A percentile compares a stretch with the other conserved stretches of the same genome.
Conservation (phyloP, 2,113 vertebrate species). For the Dicaeum eximium region DNA sequence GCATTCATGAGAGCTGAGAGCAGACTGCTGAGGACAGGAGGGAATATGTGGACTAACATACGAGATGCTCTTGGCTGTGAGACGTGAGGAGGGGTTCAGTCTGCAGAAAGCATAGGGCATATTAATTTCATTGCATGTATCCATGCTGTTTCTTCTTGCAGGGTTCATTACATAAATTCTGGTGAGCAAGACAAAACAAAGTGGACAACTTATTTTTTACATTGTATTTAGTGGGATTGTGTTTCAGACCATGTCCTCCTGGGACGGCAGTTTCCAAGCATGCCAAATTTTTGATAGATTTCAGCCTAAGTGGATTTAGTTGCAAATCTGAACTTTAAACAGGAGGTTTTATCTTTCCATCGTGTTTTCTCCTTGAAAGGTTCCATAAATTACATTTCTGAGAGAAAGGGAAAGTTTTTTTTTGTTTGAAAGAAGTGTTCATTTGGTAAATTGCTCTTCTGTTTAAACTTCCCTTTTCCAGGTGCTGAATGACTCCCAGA, state of each 20-base stretch:
- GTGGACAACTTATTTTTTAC: neutral
- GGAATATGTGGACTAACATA: neutral
- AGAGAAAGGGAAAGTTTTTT: neutral
- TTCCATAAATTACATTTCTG: conserved; percentile 37
- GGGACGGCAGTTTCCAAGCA: neutral
- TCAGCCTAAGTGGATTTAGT: conserved; percentile 13
- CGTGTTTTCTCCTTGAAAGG: conserved; percentile 20
- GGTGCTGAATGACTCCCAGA: neutral
- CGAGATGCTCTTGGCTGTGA: neutral
- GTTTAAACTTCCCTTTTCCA: neutral
- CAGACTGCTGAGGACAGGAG: neutral
- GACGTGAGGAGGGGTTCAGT: neutral
- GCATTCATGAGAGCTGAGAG: neutral
- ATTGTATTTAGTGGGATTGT: conserved; percentile 7
- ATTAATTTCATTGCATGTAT: neutral
- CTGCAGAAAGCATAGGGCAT: neutral
- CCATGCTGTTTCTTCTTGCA: neutral
- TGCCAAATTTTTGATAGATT: neutral
- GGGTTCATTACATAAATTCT: conserved; percentile 8
- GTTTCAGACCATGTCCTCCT: neutral
- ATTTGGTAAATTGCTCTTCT: conserved; percentile 8
- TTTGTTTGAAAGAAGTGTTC: neutral
- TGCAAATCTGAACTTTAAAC: conserved; percentile 1
- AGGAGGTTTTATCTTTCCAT: conserved; percentile 12
- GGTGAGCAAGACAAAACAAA: conserved; percentile 27